Conservation (phyloP, 2,113 vertebrate genomes). For the Aegotheles bennettii region DNA sequence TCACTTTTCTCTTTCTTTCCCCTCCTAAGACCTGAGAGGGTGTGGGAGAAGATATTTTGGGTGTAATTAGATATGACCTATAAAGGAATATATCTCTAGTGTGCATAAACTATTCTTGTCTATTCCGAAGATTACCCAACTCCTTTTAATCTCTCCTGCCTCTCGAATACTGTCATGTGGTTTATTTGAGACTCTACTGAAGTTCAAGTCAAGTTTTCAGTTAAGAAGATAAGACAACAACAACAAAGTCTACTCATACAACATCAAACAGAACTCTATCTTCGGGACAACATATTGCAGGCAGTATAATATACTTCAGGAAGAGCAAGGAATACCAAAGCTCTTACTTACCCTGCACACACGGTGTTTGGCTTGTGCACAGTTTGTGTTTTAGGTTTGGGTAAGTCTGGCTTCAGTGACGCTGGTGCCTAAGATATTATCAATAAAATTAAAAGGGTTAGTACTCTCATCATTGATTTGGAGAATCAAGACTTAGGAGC, state of each 20-base stretch:
- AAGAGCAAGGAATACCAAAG: neutral
- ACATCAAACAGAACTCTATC: neutral
- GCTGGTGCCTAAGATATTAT: neutral
- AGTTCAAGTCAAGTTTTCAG: constrained; percentile 11
- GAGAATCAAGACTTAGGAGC: neutral
- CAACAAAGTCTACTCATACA: neutral
- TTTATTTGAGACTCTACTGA: neutral
- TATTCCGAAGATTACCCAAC: neutral
- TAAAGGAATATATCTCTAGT: neutral
- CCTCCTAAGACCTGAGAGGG: neutral
- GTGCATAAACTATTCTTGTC: neutral
- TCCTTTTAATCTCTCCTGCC: constrained; percentile 22
- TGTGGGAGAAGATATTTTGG: neutral
- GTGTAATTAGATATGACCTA: neutral
- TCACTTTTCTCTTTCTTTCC: neutral
- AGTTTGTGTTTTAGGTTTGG: neutral
- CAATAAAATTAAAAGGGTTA: neutral
- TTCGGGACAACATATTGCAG: neutral
- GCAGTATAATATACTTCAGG: neutral
- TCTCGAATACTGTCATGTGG: neutral
- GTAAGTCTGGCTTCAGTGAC: neutral
- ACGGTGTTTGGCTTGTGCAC: neutral
- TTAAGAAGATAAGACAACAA: neutral
- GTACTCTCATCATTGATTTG: neutral
- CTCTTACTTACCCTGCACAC: neutral